Conservation (phyloP, 2,888 invertebrate genomes). For the Branchipolynoe longqiensis region DNA sequence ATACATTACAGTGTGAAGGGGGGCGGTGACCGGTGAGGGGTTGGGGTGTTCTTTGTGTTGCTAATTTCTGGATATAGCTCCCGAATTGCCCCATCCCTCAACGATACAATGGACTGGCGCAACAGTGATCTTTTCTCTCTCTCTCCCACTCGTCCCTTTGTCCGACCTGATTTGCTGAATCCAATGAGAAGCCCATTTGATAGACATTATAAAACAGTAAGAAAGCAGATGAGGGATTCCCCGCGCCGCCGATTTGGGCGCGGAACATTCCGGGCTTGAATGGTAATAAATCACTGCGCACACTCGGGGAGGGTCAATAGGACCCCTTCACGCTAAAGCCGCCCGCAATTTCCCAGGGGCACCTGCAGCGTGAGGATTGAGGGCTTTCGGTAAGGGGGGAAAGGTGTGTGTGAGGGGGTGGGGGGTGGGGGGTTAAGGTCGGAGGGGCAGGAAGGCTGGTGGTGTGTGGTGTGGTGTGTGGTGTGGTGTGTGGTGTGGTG, state of each 20-base stretch:
- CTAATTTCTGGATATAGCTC: conserved; percentile 8
- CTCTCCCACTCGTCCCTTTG: conserved; percentile 6
- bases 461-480: not conserved
- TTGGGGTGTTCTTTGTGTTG: not conserved
- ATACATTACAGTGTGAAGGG: too few relatives aligned
- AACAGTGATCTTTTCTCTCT: not conserved
- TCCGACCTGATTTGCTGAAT: conserved; percentile 30
- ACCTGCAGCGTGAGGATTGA: conserved; percentile 22
- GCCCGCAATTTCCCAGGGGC: conserved; percentile 33
- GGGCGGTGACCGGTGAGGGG: too few relatives aligned
- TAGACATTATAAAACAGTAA: conserved; percentile 47
- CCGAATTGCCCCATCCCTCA: not conserved
- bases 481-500: not conserved
- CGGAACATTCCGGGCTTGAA: conserved; percentile 1
- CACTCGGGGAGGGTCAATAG: conserved; percentile 7
- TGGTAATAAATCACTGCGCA: conserved; percentile 47
- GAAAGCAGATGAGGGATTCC: conserved; percentile 16
- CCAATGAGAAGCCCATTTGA: conserved; percentile 34
- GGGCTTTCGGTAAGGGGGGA: too few relatives aligned
- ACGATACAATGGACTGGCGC: not conserved
- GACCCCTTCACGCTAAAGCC: not conserved
- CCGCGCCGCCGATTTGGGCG: too few relatives aligned
- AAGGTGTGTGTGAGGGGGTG: too few relatives aligned
- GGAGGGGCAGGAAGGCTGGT: conserved; percentile 3
- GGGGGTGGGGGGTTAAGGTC: conserved; percentile 12